Conservation (phyloP, 2,113 vertebrate genomes). For the Gymnarchus niloticus region DNA sequence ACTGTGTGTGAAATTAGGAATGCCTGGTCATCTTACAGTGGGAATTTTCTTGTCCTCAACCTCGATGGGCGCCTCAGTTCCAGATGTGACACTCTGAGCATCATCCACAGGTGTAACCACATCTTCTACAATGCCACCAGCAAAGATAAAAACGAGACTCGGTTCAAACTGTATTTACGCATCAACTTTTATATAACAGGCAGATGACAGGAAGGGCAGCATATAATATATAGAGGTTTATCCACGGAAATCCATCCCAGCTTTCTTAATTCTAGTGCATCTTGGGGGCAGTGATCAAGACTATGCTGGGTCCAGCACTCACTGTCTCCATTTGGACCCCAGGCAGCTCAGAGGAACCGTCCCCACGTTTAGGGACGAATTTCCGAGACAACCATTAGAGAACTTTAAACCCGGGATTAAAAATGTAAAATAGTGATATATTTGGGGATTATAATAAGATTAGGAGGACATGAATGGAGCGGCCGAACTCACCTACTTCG, state of each 20-base stretch:
- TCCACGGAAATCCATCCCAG: background rate
- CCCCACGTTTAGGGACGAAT: background rate
- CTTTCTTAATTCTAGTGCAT: too few relatives aligned
- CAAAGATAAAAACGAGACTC: background rate
- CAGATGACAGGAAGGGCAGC: background rate
- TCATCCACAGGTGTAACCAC: background rate
- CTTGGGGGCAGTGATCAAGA: background rate
- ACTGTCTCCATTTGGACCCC: background rate
- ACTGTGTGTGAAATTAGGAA: background rate
- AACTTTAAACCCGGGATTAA: background rate
- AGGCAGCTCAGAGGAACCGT: background rate
- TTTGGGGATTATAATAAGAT: background rate
- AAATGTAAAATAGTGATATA: background rate
- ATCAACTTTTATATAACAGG: background rate
- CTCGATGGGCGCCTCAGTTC: background rate
- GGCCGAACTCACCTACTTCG: conserved; percentile 35
- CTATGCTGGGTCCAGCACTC: background rate
- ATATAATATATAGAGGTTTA: background rate
- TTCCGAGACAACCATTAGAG: too few relatives aligned
- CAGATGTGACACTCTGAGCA: background rate
- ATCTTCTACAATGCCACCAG: background rate
- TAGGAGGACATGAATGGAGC: background rate
- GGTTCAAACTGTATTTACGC: too few relatives aligned
- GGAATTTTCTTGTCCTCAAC: conserved; percentile 22
- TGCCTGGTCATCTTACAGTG: conserved; percentile 39